Base-by-base conservation (phyloP, 1,140 invertebrate species). In the Heliconius congener region DNA sequence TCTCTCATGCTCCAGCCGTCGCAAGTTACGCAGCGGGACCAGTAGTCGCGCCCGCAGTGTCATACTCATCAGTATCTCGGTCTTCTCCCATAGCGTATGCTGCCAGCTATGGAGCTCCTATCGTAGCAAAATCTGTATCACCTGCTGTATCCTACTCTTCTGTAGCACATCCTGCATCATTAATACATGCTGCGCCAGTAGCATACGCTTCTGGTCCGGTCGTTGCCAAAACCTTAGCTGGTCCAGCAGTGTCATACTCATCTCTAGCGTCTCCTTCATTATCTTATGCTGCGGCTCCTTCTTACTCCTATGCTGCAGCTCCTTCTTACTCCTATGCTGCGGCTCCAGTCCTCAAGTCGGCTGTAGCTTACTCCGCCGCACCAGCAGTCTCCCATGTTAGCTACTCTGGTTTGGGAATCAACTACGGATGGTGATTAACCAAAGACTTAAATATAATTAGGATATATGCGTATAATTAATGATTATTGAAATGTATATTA, bases 371-470 rank as follows among this genome's bases (percentile, higher is more conserved):
- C 60, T 66, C 85, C 9, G 82, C 71, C 16, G 71, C 71, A 39
- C 71, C 71, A 72, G 71, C 88, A 1, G 87, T 90, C 4, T 88
- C 89, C 42, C 88, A 90, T 74, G 88, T 89, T 72, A 82, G 87
- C 27, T 88, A 88, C 84, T 73, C 86, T 37, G 86, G 85, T 37
- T 81, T 88, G 57, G 88, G 87, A 74, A 85, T 84, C 23, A 86
- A 80, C 81, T 91, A 91, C 78, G 88, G 82, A 66, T 91, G 89
- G 89, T 85, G 81, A 86, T 81, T 73, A 73, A 79, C 74, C 70
- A 79, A 74, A 70, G 27, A 66, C 9, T 27, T 66, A 74, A 71
- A 79, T 74, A 34, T 79, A 74, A 52, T 55, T 78, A 81, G 19
- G 57, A 66, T 66, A 75, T 55, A 8, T 74, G 46, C 55, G 27